Base-by-base conservation (phyloP, 1,140 invertebrate species). In the Lordiphosa clarofinis region DNA sequence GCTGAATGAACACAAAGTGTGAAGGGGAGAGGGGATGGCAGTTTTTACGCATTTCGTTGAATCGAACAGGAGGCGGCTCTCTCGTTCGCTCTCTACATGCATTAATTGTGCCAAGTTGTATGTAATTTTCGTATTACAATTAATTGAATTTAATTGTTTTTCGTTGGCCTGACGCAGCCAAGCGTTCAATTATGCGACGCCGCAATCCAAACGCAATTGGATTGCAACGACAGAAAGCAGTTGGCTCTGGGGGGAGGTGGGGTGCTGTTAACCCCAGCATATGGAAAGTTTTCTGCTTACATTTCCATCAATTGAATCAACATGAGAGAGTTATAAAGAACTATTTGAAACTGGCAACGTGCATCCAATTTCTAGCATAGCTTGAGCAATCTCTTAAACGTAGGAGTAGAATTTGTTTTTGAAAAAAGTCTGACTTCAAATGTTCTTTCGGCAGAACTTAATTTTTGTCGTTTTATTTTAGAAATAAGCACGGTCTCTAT, bases 61-160 rank as follows among this genome's bases (percentile, higher is more conserved):
- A 46, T 61, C 11, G 49, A 52, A 46, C 33, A 38, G 48, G 56
- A 56, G 40, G 36, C 35, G 38, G 10, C 35, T 12, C 37, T 6
- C 38, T 21, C 24, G 31, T 48, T 55, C 10, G n/a, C 28, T 53
- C 43, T 55, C 43, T 48, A 28, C 31, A 48, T 36, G 42, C 53
- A 53, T 43, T 68, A 68, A 57, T 68, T 67, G 63, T 49, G 65
- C 54, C 64, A 54, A 31, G 48, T 60, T 58, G 50, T 43, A 28
- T 56, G 42, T 47, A 78, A 57, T 67, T 58, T 53, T 56, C 56
- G 44, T 79, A 73, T 63, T 56, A 61, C 69, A 70, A 82, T 82
- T 84, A 82, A 82, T 82, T 86, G 63, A 82, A 84, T 82, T 82
- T 84, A 82, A 82, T 82, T 82, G 76, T 82, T 78, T 82, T 63